Conservation (phyloP, 2,113 vertebrate species). For the Bos indicus region DNA sequence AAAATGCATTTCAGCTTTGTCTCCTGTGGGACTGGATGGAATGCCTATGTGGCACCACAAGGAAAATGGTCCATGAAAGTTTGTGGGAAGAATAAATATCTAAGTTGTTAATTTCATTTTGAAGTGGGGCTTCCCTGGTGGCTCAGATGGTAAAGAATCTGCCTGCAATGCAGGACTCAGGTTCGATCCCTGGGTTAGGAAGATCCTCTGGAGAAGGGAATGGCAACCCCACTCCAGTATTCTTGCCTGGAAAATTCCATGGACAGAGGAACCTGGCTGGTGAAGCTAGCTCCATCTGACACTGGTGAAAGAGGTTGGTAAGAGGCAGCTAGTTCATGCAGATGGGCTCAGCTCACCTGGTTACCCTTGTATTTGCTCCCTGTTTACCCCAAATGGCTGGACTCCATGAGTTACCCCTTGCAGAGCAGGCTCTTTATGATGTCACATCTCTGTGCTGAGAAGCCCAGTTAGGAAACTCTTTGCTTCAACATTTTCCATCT, state of each 20-base stretch:
- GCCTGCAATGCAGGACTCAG: background rate
- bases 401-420: accelerated
- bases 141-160: background rate
- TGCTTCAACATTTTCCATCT: background rate
- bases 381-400: background rate
- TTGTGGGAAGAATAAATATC: background rate
- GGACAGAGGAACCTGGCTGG: background rate
- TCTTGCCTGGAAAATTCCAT: background rate
- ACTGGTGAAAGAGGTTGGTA: accelerated
- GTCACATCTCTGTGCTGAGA: background rate
- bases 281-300: background rate
- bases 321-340: background rate
- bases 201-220: background rate
- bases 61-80: background rate
- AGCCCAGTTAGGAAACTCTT: background rate
- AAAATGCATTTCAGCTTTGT: background rate
- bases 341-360: background rate
- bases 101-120: background rate
- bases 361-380: accelerated
- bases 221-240: background rate
- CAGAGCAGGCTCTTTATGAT: background rate
- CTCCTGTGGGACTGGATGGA: background rate
- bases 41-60: background rate
- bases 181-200: background rate
- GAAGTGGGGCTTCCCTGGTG: background rate